These are phyloP conservation scores for Karalla daura DNA, from an alignment of 2,797 vertebrate genomes.

Conservation along the genomic window DNA sequence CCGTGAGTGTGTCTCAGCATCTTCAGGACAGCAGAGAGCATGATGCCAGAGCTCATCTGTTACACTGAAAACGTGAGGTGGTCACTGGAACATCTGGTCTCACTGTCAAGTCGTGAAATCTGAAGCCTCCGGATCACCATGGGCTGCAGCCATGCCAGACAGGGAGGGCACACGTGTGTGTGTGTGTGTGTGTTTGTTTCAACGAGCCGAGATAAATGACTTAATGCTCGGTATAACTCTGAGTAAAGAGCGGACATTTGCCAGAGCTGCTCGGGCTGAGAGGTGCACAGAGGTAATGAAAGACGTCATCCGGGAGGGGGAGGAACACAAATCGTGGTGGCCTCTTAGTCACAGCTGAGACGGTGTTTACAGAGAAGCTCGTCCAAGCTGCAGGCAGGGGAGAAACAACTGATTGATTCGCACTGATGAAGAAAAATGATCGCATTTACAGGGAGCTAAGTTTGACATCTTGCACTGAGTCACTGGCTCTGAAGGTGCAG, in stretches of 20 bases:
- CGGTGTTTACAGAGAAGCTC: conserved; percentile 46
- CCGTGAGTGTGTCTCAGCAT: conserved; percentile 33
- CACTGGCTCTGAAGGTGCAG: conserved; percentile 17
- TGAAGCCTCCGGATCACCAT: conserved; percentile 5
- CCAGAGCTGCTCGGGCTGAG: conserved; percentile 7
- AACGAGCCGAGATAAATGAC: conserved; percentile 41
- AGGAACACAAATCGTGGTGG: conserved; percentile 36
- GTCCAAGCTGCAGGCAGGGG: conserved; percentile 42
- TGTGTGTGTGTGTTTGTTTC: conserved; percentile 20
- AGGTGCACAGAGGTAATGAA: conserved; percentile 19
- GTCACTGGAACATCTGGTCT: conserved; percentile 70
- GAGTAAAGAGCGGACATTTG: conserved; percentile 36
- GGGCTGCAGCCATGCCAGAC: conserved; percentile 7
- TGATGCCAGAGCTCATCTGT: conserved; percentile 52
- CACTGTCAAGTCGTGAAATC: conserved; percentile 43
- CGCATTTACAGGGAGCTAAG: conserved; percentile 32
- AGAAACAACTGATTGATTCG: conserved; percentile 49
- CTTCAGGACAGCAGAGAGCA: conserved; percentile 45
- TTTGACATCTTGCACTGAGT: conserved; percentile 51
- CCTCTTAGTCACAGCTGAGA: conserved; percentile 43
- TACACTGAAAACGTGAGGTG: conserved; percentile 26
- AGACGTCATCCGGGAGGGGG: conserved; percentile 48
- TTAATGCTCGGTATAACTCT: conserved; percentile 17
- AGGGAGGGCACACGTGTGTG: no score
- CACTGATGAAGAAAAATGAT: conserved; percentile 43